Evolutionary conservation across 2,888 invertebrate species (phyloP).

Genomic region (Azorinus chamasolen): DNA sequence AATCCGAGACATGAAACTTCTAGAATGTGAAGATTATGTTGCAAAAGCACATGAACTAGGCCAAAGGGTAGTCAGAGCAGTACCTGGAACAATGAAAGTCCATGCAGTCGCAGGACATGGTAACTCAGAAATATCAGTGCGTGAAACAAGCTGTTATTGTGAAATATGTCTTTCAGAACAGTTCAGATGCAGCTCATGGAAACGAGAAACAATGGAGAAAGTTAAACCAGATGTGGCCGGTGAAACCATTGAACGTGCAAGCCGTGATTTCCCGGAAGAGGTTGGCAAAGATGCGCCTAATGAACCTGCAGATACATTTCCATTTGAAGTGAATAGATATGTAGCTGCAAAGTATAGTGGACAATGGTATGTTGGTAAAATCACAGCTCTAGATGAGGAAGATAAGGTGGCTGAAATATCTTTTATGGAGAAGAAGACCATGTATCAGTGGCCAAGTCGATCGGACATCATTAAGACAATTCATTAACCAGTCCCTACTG

Average conservation of each 20-base stretch:
- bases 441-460: slow-evolving; percentile 11
- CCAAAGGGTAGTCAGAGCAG: neutral
- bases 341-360: slow-evolving; percentile 14
- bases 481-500: slow-evolving; percentile 6
- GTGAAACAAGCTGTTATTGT: too few relatives aligned
- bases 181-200: slow-evolving; percentile 13
- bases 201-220: neutral
- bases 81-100: too few relatives aligned
- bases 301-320: neutral
- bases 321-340: neutral
- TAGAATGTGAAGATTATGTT: slow-evolving; percentile 9
- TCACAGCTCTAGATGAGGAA: slow-evolving; percentile 4
- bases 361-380: slow-evolving; percentile 14
- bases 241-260: too few relatives aligned
- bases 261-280: neutral
- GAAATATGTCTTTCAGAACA: neutral
- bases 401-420: slow-evolving; percentile 6
- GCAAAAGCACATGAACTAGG: neutral
- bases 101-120: too few relatives aligned
- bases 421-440: slow-evolving; percentile 13
- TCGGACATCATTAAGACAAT: slow-evolving; percentile 10
- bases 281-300: neutral
- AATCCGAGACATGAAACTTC: slow-evolving; percentile 8
- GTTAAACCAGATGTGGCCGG: too few relatives aligned
- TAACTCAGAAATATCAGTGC: too few relatives aligned